Conservation (phyloP, 2,888 invertebrate species). For the Arctia plantaginis region DNA sequence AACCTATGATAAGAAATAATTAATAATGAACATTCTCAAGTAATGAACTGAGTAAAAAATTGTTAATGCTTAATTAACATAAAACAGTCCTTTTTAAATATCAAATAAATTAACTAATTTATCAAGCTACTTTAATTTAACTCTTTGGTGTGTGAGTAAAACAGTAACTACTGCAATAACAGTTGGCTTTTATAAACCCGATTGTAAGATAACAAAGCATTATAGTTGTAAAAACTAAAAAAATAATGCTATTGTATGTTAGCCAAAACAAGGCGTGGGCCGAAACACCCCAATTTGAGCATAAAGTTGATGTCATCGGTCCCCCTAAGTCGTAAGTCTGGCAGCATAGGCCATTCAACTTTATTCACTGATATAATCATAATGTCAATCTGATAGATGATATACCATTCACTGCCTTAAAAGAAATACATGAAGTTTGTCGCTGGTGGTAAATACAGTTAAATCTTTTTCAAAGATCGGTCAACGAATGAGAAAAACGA, state of each 20-base stretch:
- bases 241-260: constrained; percentile 21
- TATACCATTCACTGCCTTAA: constrained; percentile 41
- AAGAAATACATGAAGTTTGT: constrained; percentile 45
- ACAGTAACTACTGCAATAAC: constrained; percentile 1
- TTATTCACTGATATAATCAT: constrained; percentile 46
- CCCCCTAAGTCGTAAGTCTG: constrained; percentile 38
- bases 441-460: constrained; percentile 53
- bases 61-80: neutral
- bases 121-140: neutral
- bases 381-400: constrained; percentile 57
- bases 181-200: neutral
- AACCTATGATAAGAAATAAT: neutral
- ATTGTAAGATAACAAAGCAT: constrained; percentile 4
- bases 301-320: constrained; percentile 39
- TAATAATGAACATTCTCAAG: neutral
- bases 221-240: constrained; percentile 21
- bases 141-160: neutral
- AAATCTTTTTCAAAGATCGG: constrained; percentile 36
- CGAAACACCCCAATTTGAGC: constrained; percentile 52
- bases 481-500: constrained; percentile 2
- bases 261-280: constrained; percentile 39
- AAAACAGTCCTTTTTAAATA: neutral
- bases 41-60: neutral
- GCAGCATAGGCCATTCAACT: constrained; percentile 62
- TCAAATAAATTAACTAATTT: neutral